Base-by-base conservation (phyloP, 2,113 vertebrate species). In the Chloroceryle aenea region DNA sequence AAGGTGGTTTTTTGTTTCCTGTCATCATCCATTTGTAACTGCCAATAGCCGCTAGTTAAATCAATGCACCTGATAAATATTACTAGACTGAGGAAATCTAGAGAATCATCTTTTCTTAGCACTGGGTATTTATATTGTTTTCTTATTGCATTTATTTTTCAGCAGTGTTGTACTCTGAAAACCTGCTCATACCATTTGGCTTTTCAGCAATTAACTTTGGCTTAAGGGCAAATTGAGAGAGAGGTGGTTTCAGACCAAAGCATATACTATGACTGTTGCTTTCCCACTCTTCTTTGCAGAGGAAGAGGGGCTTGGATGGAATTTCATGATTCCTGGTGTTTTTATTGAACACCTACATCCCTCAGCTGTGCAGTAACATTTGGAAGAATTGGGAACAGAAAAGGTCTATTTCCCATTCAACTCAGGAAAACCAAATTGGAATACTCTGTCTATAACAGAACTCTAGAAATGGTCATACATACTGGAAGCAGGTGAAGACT, bases 21-120 rank as follows among this genome's bases (percentile, higher is more conserved):
- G 96, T 97, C 97, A 95, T 94, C 95, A 97, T 97, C 96, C 96
- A 98, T 98, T 98, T 98, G 96, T 97, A 97, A 98, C 94, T 97
- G 98, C 96, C 97, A 93, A 97, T 98, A 97, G 97, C 97, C 53
- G 32, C 97, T 92, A 89, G 94, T 98, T 97, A 97, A 97, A 98
- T 98, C 97, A 97, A 98, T 98, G 97, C 87, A 93, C 80, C 95
- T 98, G 97, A 98, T 98, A 97, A 97, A 98, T 97, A 97, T 71
- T 90, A 78, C 95, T 95, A 90, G 93, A 87, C 89, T 85, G 93
- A 83, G 94, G 91, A 97, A 96, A 93, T 78, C 87, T 82, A 97
- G 59, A 88, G 89, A 90, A 97, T 96, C 93, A 89, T 95, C 89
- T 91, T 97, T 96, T 95, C 94, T 96, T 73, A 95, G 94, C 71